Evolutionary conservation across 2,888 invertebrate species (phyloP).

Genomic region (Boloria selene): DNA sequence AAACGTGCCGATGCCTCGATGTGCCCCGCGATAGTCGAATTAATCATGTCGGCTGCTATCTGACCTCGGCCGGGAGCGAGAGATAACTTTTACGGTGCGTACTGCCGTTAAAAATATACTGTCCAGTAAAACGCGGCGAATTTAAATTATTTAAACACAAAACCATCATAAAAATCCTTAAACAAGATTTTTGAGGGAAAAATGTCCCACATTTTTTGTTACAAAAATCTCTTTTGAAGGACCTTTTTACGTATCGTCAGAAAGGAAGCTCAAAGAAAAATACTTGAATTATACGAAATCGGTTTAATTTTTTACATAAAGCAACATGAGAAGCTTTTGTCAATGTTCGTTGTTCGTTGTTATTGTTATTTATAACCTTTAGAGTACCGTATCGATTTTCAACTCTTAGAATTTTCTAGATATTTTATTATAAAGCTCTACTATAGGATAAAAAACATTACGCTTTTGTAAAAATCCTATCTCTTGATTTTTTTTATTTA

Average conservation of each 20-base stretch:
- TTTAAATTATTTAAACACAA: constrained; percentile 15
- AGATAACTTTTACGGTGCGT: constrained; percentile 19
- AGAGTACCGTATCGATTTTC: too few relatives aligned
- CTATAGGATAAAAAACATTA: too few relatives aligned
- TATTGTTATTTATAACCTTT: too few relatives aligned
- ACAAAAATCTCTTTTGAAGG: constrained; percentile 12
- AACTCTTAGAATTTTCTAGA: too few relatives aligned
- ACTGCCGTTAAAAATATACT: constrained; percentile 9
- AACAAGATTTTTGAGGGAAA: constrained; percentile 17
- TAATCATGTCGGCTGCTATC: constrained; percentile 22
- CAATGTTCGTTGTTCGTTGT: too few relatives aligned
- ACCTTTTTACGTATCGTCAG: constrained; percentile 2
- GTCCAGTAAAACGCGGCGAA: not conserved
- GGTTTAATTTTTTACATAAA: not conserved
- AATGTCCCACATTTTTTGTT: constrained; percentile 2
- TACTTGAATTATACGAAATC: not conserved
- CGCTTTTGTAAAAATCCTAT: too few relatives aligned
- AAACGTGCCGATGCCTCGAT: constrained; percentile 29
- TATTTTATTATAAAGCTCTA: too few relatives aligned
- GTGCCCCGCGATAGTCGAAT: constrained; percentile 22
- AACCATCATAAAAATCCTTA: constrained; percentile 13
- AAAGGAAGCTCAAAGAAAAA: not conserved
- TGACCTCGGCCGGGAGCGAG: not conserved
- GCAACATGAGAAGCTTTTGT: not conserved
- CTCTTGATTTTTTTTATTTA: too few relatives aligned